Conservation (phyloP, 2,113 vertebrate species). For the Oncorhynchus tshawytscha region DNA sequence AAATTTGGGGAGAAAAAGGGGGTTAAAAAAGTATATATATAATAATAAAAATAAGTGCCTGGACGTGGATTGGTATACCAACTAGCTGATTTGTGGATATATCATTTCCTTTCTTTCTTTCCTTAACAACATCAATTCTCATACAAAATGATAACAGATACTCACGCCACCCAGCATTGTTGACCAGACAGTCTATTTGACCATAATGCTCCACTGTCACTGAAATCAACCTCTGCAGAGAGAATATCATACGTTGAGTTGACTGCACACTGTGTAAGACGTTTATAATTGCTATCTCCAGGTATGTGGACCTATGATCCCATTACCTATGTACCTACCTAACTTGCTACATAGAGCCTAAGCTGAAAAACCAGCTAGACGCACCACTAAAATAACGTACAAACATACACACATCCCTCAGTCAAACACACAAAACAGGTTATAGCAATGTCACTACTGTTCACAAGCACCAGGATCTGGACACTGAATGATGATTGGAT, state of each 20-base stretch:
- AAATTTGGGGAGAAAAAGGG: no score
- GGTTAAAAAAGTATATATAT: no score
- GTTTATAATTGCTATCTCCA: not conserved
- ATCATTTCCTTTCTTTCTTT: no score
- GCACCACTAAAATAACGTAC: not conserved
- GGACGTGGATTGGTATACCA: not conserved
- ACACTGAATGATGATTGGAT: no score
- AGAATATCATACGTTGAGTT: not conserved
- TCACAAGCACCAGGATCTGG: no score
- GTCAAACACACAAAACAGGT: no score
- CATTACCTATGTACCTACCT: no score
- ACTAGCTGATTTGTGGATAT: not conserved
- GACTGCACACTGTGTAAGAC: not conserved
- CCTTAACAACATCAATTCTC: not conserved
- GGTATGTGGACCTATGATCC: no score
- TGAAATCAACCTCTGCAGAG: conserved; percentile 67
- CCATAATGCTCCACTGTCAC: conserved; percentile 66
- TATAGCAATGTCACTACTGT: no score
- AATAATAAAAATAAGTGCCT: no score
- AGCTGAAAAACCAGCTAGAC: not conserved
- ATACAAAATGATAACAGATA: not conserved
- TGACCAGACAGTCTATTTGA: conserved; percentile 81
- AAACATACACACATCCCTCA: no score
- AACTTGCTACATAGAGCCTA: no score
- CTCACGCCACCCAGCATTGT: conserved; percentile 83